Conservation (phyloP, 2,113 vertebrate species). For the Bubo bubo region DNA sequence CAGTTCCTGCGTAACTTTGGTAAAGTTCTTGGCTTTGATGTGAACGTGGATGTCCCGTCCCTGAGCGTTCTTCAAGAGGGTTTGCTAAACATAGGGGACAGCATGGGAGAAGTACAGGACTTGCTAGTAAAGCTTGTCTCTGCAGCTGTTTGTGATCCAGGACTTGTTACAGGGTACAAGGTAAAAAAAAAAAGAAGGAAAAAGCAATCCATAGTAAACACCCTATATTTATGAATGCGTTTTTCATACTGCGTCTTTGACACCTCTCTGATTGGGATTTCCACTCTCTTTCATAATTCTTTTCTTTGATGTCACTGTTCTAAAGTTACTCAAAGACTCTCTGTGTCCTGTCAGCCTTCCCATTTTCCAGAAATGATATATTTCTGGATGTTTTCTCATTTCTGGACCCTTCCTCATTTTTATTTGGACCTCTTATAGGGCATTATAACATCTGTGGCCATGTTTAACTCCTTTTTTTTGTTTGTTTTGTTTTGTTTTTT, state of each 20-base stretch:
- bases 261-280: background rate
- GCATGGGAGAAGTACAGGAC: constrained; percentile 87
- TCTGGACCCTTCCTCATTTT: background rate
- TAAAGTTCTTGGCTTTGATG: constrained; percentile 89
- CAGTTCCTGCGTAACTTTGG: constrained; percentile 94
- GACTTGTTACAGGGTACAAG: constrained; percentile 88
- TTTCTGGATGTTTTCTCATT: background rate
- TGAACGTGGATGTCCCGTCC: constrained; percentile 80
- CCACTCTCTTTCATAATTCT: background rate
- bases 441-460: background rate
- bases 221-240: background rate
- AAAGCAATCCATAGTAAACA: background rate
- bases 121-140: constrained; percentile 90
- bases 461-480: rapidly evolving
- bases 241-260: rapidly evolving
- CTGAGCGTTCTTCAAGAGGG: constrained; percentile 89
- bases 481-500: too few relatives aligned
- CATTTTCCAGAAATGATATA: background rate
- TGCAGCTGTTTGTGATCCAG: constrained; percentile 90
- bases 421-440: background rate
- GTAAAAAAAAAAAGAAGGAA: constrained; percentile 69
- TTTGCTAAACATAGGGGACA: constrained; percentile 86
- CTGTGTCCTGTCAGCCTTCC: background rate
- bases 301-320: background rate
- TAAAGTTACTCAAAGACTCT: background rate